Evolutionary conservation across 2,113 vertebrate species (phyloP).

Genomic region (Solenodon paradoxus): DNA sequence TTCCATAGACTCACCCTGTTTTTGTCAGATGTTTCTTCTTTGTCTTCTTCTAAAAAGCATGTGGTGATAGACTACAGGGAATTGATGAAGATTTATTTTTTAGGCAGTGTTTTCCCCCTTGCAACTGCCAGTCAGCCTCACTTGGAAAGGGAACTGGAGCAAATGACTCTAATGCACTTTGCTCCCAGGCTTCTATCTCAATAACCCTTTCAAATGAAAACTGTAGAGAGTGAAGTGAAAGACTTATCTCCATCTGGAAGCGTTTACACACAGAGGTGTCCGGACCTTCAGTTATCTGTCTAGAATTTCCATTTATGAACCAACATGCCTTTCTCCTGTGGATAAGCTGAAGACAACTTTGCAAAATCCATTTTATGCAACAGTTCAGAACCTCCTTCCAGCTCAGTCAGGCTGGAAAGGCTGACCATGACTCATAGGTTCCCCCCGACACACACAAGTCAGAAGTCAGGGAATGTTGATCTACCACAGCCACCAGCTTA

Average conservation of each 20-base stretch:
- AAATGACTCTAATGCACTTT: constrained; percentile 36
- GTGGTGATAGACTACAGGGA: constrained; percentile 72
- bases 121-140: constrained; percentile 13
- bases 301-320: constrained; percentile 78
- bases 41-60: constrained; percentile 52
- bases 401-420: constrained; percentile 20
- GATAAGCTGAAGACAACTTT: constrained; percentile 52
- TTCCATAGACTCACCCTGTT: constrained; percentile 63
- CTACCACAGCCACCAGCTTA: not conserved
- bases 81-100: constrained; percentile 59
- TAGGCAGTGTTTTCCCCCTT: constrained; percentile 1
- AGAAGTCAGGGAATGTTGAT: not conserved
- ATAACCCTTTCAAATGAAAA: constrained; percentile 68
- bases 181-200: constrained; percentile 63
- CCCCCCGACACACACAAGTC: not conserved
- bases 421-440: not conserved
- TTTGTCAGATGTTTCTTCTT: constrained; percentile 66
- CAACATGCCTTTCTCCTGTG: constrained; percentile 69
- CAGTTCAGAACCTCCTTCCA: constrained; percentile 31
- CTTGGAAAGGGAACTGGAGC: constrained; percentile 22
- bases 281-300: constrained; percentile 75
- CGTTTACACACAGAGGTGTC: constrained; percentile 79
- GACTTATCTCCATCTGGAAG: constrained; percentile 82
- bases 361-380: constrained; percentile 63
- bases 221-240: constrained; percentile 72